These are phyloP conservation scores for Syrphus vitripennis DNA, from an alignment of 2,888 invertebrate genomes.

Conservation along the genomic window DNA sequence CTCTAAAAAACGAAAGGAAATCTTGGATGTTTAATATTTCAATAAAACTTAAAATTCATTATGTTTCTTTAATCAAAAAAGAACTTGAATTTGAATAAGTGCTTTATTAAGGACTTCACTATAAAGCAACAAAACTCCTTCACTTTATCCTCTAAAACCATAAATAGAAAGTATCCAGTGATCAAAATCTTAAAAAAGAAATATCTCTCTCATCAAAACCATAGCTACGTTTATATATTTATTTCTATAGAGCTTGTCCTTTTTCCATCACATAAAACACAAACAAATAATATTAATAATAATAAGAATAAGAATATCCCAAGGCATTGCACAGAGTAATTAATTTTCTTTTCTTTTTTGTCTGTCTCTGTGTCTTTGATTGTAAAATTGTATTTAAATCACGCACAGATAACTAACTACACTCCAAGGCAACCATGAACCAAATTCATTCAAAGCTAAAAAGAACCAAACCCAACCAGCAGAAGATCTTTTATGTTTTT, in stretches of 20 bases:
- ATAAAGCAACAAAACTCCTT: background rate
- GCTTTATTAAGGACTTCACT: background rate
- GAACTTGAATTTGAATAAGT: background rate
- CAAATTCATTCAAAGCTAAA: background rate
- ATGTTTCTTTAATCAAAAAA: background rate
- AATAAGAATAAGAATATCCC: slow-evolving; percentile 26
- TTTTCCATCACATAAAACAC: slow-evolving; percentile 18
- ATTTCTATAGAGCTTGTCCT: background rate
- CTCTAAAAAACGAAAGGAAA: no score
- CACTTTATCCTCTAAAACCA: background rate
- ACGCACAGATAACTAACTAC: slow-evolving; percentile 45
- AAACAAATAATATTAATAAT: slow-evolving; percentile 4
- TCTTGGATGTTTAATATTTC: no score
- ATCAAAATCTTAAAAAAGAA: slow-evolving; percentile 1
- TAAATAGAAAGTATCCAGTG: background rate
- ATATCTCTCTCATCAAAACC: background rate
- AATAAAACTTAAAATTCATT: background rate
- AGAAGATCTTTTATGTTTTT: slow-evolving; percentile 26
- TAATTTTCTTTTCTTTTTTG: slow-evolving; percentile 42
- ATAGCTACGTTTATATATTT: background rate
- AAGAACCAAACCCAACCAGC: background rate
- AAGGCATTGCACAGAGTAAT: slow-evolving; percentile 58
- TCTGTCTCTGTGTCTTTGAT: slow-evolving; percentile 12
- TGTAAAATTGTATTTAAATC: slow-evolving; percentile 63
- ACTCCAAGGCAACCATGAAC: slow-evolving; percentile 20